Evolutionary conservation across 2,113 vertebrate genomes (phyloP).

Genomic region (Nipponia nippon): DNA sequence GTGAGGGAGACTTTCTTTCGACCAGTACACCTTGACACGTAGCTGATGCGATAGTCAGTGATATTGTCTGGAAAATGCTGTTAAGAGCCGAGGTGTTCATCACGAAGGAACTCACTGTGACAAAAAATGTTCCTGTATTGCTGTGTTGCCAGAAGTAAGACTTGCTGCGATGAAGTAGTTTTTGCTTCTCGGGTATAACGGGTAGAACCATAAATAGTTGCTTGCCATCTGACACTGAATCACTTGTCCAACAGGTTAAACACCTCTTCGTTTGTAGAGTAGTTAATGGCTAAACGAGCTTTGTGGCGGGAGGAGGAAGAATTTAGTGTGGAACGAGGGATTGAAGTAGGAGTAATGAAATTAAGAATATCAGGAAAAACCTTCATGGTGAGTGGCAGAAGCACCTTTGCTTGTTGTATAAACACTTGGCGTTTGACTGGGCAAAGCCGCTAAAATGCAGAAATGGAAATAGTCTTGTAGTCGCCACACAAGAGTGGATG

Average conservation of each 20-base stretch:
- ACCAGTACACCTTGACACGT: background rate
- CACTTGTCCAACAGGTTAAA: slow-evolving; percentile 52
- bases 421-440: background rate
- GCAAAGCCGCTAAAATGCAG: background rate
- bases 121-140: background rate
- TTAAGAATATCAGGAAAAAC: background rate
- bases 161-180: background rate
- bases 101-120: rapidly evolving
- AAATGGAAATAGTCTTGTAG: background rate
- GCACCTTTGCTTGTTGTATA: background rate
- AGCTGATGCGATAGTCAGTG: background rate
- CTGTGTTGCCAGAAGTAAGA: background rate
- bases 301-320: slow-evolving; percentile 42
- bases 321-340: slow-evolving; percentile 51
- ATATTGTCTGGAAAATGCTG: background rate
- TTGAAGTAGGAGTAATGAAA: slow-evolving; percentile 25
- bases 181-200: background rate
- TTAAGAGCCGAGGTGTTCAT: background rate
- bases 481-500: background rate
- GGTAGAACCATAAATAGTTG: background rate
- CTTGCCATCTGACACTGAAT: background rate
- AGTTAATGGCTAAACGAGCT: slow-evolving; percentile 32
- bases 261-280: background rate
- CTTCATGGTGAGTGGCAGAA: slow-evolving; percentile 47
- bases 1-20: background rate